A percentile compares a stretch with the other conserved stretches of the same genome.
phyloP scores from a whole-genome alignment of 2,113 vertebrate genomes.

The Gulo gulo region DNA sequence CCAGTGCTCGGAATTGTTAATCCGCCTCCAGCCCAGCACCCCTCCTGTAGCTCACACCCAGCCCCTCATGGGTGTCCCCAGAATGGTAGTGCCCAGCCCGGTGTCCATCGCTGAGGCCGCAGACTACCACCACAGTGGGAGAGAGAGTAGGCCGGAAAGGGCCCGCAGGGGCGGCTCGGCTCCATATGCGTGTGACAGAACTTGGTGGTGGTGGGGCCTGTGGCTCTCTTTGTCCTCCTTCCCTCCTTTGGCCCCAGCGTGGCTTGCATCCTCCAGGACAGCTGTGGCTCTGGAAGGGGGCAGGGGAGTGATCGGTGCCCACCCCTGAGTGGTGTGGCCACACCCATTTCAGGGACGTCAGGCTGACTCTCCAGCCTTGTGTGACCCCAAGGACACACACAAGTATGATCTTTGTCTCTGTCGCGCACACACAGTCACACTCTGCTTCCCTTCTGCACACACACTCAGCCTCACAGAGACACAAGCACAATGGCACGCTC shows the following conservation, averaged over 20 bases:
- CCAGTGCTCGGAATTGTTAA: slow-evolving; percentile 76
- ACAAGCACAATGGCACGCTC: neutral
- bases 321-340: neutral
- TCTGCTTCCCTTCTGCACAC: neutral
- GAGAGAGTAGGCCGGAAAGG: neutral
- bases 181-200: neutral
- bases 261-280: neutral
- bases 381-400: slow-evolving; percentile 33
- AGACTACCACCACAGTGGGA: no score
- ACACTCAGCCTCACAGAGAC: neutral
- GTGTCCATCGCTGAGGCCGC: neutral
- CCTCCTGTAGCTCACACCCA: slow-evolving; percentile 56
- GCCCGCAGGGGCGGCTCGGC: neutral
- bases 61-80: slow-evolving; percentile 10
- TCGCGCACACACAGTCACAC: neutral
- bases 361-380: neutral
- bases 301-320: neutral
- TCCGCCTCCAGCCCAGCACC: slow-evolving; percentile 63
- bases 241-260: neutral
- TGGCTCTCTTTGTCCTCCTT: slow-evolving; percentile 3
- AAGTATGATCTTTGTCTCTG: slow-evolving; percentile 27
- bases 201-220: neutral
- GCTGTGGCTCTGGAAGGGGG: neutral
- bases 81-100: neutral
- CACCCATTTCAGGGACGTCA: neutral